Evolutionary conservation across 2,113 vertebrate genomes (phyloP), one percentile per base, ranked within the genome.

Genomic region (Terrapene triunguis): DNA sequence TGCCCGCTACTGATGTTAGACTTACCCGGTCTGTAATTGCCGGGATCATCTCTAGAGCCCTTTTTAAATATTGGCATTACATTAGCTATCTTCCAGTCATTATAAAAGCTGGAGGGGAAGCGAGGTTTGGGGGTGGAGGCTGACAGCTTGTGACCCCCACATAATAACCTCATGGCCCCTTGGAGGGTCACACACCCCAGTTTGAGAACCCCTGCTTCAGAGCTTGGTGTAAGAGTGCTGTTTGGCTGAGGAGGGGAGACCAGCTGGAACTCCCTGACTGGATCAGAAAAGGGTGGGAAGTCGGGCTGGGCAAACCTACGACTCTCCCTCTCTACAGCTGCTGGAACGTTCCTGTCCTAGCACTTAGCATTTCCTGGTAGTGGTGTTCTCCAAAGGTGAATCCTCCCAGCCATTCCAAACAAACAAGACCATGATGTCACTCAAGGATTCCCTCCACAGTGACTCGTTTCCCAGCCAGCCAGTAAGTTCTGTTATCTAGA

Each of bases 361-460:
- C 29, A 35, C 4, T 62, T 62, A 80, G 62, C 29, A 8, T 2
- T 55, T 80, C 25, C 62, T 85, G 0, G 0, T n/a, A 32, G 3
- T 5, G 0, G 0, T 50, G 19, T 84, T 22, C 29, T 57, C 10
- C 0, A 91, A 51, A 69, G 35, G 44, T 0, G 0, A 84, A 82
- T 84, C 19, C 5, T 69, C 10, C 7, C 48, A 89, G 8, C 24
- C 78, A 25, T 11, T 42, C 24, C 82, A 87, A 76, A 47, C 17
- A 90, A 35, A 38, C 22, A 80, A 4, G 10, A 50, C 35, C 91
- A 82, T 21, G 35, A 38, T 38, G 17, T 69, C 65, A 3, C 3
- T 89, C n/a, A 87, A 32, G 25, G 91, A 79, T 87, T 86, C 48
- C 25, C 59, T 86, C 48, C 25, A 76, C 0, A 0, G 21, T 32